Evolutionary conservation across 2,797 vertebrate species (phyloP).

Genomic region (Lophius americanus): DNA sequence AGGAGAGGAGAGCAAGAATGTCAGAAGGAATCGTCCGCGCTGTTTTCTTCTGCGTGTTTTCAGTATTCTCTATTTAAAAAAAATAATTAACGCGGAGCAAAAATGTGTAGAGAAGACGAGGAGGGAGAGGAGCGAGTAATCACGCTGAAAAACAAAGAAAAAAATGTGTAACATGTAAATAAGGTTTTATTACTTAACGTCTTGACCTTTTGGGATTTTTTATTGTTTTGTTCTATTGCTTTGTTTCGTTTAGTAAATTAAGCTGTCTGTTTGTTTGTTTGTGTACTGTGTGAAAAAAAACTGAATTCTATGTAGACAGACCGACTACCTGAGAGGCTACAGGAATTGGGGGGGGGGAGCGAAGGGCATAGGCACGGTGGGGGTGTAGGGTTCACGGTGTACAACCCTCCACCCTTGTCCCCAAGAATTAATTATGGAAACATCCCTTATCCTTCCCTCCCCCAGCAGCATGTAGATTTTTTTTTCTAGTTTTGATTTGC

Average conservation of each 20-base stretch:
- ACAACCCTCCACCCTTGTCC: constrained; percentile 37
- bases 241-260: constrained; percentile 75
- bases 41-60: constrained; percentile 81
- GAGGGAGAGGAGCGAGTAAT: constrained; percentile 77
- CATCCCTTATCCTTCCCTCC: constrained; percentile 60
- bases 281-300: constrained; percentile 81
- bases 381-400: constrained; percentile 59
- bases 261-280: constrained; percentile 76
- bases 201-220: constrained; percentile 83
- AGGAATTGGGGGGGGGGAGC: constrained; percentile 60
- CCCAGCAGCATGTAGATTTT: constrained; percentile 59
- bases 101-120: constrained; percentile 76
- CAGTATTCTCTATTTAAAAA: constrained; percentile 82
- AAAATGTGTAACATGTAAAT: constrained; percentile 89
- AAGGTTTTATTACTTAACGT: constrained; percentile 87
- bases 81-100: constrained; percentile 66
- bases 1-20: constrained; percentile 80
- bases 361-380: constrained; percentile 46
- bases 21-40: constrained; percentile 77
- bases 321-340: constrained; percentile 71
- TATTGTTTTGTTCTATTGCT: constrained; percentile 74
- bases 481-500: constrained; percentile 66
- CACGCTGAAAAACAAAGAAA: constrained; percentile 81
- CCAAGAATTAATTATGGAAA: constrained; percentile 51
- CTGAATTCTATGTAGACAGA: constrained; percentile 82